Base-by-base conservation (phyloP, 2,797 vertebrate genomes). In the Poecilia gillii region DNA sequence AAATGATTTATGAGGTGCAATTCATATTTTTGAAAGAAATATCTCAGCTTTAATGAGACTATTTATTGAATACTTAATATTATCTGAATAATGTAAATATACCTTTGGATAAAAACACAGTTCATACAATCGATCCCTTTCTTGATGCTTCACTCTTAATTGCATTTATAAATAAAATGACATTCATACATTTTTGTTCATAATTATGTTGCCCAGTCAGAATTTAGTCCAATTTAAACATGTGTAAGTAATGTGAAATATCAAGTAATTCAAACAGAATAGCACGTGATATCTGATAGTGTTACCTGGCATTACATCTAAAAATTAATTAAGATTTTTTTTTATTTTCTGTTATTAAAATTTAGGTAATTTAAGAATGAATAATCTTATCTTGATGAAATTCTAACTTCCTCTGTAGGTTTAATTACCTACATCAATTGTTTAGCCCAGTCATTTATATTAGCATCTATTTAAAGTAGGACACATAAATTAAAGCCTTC, bases 401-500 rank as follows among this genome's bases (percentile, higher is more conserved):
- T 83, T 74, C 55, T 28, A 47, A 86, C 90, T 87, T 87, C 90
- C 78, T 84, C 25, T 53, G 78, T 73, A 80, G 64, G 87, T 82
- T 49, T 81, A 87, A 90, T 90, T 93, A 86, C 77, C 84, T 90
- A 53, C 79, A 33, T 64, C 16, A 64, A 18, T 7, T 3, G 70
- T 12, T 72, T 47, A 82, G 74, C 77, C 28, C 59, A 85, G 76
- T 75, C 75, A 88, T 84, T 90, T 88, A 86, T 78, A 89, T 92
- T 77, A 55, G 23, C 81, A 94, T 91, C 86, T 86, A 73, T 85
- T 81, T 80, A 86, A 81, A 75, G 83, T 86, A 79, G 25, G 6
- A 49, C 77, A 78, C 80, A 86, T 77, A 45, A 20, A 62, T 72
- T 75, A 74, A 77, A n/a, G 9, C 18, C 41, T 39, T 66, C 3